Evolutionary conservation across 2,888 invertebrate species (phyloP).

Genomic region (Lasius fuliginosus): DNA sequence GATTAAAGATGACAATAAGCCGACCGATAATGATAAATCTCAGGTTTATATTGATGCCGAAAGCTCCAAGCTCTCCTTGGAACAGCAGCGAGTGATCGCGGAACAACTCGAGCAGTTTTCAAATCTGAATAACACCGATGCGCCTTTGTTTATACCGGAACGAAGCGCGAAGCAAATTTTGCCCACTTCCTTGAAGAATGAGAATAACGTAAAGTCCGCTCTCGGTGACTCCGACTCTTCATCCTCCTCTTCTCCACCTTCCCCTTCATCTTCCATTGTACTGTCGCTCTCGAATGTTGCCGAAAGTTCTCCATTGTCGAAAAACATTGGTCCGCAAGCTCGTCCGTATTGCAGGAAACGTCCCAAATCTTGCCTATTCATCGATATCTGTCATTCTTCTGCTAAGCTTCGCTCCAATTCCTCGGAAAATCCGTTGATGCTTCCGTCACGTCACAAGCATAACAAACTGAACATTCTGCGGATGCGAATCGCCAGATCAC

Average conservation of each 20-base stretch:
- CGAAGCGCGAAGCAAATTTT: background rate
- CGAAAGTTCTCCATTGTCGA: background rate
- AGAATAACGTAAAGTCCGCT: background rate
- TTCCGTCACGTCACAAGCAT: background rate
- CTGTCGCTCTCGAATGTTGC: conserved; percentile 25
- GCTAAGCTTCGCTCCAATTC: conserved; percentile 23
- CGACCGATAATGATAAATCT: background rate
- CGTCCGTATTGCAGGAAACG: background rate
- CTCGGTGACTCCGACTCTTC: background rate
- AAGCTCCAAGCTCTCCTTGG: conserved; percentile 77
- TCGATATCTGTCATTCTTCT: conserved; percentile 27
- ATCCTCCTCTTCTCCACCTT: conserved; percentile 20
- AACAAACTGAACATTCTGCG: conserved; percentile 29
- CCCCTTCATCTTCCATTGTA: conserved; percentile 32
- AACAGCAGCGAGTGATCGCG: conserved; percentile 82
- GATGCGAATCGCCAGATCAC: conserved; percentile 27
- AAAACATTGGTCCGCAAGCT: conserved; percentile 11
- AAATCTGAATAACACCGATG: conserved; percentile 81
- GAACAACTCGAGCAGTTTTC: conserved; percentile 83
- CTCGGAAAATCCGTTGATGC: background rate
- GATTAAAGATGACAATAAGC: background rate
- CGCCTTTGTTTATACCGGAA: conserved; percentile 79
- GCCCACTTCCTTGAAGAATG: background rate
- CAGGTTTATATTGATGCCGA: background rate
- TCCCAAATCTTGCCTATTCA: conserved; percentile 24